A percentile compares a stretch with the other conserved stretches of the same genome.
These are phyloP conservation scores for Vicugna pacos DNA, from an alignment of 2,113 vertebrate genomes.

Conservation along the genomic window DNA sequence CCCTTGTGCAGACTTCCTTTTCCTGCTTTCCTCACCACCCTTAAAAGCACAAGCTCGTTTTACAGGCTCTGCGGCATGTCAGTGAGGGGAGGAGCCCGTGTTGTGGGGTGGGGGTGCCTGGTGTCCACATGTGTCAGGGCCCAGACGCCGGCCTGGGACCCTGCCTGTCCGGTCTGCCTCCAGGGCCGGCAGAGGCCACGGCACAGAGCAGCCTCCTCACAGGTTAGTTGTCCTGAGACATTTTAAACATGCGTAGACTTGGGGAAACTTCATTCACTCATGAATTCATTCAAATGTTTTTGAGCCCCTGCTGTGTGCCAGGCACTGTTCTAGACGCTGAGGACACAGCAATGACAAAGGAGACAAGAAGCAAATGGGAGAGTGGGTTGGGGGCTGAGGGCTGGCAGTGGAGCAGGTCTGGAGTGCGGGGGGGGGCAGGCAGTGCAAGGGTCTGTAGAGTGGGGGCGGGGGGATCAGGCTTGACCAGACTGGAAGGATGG, in stretches of 20 bases:
- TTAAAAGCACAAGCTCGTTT: neutral
- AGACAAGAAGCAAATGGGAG: neutral
- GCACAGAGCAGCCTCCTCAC: neutral
- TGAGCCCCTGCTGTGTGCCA: neutral
- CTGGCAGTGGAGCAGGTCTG: accelerated
- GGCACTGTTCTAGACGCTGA: neutral
- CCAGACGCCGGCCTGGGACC: neutral
- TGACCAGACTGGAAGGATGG: neutral
- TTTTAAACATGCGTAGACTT: neutral
- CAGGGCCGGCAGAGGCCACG: too few species aligned
- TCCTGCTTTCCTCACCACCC: neutral
- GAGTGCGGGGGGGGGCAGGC: too few species aligned
- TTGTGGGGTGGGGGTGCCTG: accelerated
- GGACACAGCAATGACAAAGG: accelerated
- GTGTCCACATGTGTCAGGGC: neutral
- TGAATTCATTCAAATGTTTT: neutral
- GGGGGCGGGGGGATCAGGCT: too few species aligned
- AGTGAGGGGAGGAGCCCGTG: neutral
- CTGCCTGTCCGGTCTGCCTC: neutral
- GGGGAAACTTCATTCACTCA: neutral
- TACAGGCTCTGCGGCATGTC: slow-evolving; percentile 8
- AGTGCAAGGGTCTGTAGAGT: neutral
- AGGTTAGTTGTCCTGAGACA: neutral
- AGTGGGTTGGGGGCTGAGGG: accelerated
- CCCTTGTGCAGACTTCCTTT: slow-evolving; percentile 55